These are phyloP conservation scores for Rhodeus uyekii DNA, from an alignment of 2,797 vertebrate genomes.

Conservation along the genomic window DNA sequence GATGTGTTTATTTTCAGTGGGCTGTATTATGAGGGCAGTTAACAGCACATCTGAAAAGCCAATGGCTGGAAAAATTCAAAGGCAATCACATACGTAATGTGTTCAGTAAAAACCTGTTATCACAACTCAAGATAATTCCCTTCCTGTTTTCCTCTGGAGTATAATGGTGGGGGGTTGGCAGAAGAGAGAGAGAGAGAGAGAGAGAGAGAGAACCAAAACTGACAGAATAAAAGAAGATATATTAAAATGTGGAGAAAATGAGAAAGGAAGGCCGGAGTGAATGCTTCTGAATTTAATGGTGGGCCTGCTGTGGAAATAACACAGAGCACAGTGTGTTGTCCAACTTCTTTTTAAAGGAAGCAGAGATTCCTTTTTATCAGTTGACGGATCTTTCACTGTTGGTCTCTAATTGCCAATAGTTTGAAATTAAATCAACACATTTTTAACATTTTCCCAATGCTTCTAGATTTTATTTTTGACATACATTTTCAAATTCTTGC, in stretches of 20 bases:
- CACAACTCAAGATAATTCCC: conserved; percentile 76
- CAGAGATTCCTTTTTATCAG: neutral
- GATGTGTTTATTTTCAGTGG: conserved; percentile 69
- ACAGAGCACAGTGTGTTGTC: neutral
- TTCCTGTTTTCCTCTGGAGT: conserved; percentile 76
- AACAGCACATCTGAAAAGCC: conserved; percentile 64
- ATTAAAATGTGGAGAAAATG: conserved; percentile 63
- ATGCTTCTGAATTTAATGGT: conserved; percentile 66
- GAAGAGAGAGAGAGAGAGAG: conserved; percentile 45
- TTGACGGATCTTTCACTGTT: neutral
- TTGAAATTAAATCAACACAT: neutral
- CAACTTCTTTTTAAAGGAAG: neutral
- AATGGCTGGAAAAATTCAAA: conserved; percentile 61
- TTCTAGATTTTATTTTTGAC: neutral
- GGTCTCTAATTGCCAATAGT: neutral
- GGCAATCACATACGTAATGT: conserved; percentile 68
- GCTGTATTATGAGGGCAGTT: conserved; percentile 65
- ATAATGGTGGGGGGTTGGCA: conserved; percentile 43
- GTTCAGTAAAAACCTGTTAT: conserved; percentile 70
- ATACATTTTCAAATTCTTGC: neutral
- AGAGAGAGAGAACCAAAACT: conserved; percentile 47
- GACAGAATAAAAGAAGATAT: conserved; percentile 59
- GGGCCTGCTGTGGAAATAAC: conserved; percentile 63
- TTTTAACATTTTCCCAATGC: neutral
- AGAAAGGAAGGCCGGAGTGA: conserved; percentile 60